Evolutionary conservation across 2,113 vertebrate genomes (phyloP), one percentile per base, ranked within the genome.

Genomic region (Tyrannus savana): DNA sequence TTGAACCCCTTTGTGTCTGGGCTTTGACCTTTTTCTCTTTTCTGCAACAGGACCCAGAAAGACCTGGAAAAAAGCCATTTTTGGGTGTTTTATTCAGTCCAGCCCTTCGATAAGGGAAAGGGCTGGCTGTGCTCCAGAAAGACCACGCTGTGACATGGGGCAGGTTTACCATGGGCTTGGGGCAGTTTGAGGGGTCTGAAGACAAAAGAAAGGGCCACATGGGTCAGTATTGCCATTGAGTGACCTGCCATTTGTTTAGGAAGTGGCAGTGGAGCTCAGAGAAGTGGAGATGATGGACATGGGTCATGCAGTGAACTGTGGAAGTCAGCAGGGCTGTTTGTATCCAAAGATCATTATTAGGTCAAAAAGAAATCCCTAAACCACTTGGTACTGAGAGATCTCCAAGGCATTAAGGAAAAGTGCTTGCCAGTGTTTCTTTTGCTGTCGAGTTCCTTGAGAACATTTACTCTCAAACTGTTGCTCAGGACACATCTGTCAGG

Each of bases 41-140:
- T 77, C 37, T 84, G 52, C 62, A 21, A 14, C 1, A 1, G 10
- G 41, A 30, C 44, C 49, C 33, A 72, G 76, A 88, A 64, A 7
- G 50, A 72, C 23, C 42, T 88, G 79, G 82, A 94, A 50, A 94
- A 88, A 87, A 83, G 72, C 88, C 49, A 35, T 37, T 91, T 84
- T 76, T 27, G 63, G 59, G 9, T 83, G 59, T 77, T 93, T 13
- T 33, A 47, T 86, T 83, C 72, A 73, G 67, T 75, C 67, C 49
- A 92, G 37, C 31, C 62, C 37, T 83, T 64, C 0, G n/a, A 25
- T 89, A 66, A 92, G 55, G 42, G 7, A 41, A 42, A 39, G 41
- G 12, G 19, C 41, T 92, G 89, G 68, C 80, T 50, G 35, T 41
- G 75, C 31, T 92, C 90, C 91, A 95, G 76, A 22, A 56, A 6